A percentile compares a stretch with the other conserved stretches of the same genome.
phyloP scores from a whole-genome alignment of 2,113 vertebrate genomes.

The Catharus fuscescens region DNA sequence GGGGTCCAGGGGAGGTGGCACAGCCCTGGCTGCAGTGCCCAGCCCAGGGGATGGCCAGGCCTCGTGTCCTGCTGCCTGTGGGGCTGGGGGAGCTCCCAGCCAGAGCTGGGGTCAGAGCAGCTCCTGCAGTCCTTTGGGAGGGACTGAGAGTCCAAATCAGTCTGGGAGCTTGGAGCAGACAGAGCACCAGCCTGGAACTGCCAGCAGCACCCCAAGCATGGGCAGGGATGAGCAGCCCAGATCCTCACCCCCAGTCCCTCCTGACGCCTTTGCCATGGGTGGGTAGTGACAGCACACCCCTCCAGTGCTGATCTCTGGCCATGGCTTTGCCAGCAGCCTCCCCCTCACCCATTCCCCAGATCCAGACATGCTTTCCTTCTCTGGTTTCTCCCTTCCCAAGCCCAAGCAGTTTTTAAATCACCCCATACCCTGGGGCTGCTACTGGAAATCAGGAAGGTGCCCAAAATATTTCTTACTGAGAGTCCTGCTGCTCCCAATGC shows the following conservation, averaged over 20 bases:
- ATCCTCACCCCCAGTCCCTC: fast-evolving
- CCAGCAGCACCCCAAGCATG: not conserved
- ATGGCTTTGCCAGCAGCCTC: not conserved
- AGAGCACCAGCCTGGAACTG: not conserved
- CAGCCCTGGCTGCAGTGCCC: not conserved
- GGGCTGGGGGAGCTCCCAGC: not conserved
- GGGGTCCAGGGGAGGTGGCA: not conserved
- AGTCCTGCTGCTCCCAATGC: not conserved
- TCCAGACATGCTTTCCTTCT: not conserved
- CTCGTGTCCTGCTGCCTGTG: not conserved
- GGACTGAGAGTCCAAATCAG: not conserved
- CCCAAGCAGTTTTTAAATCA: not conserved
- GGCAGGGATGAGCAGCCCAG: not conserved
- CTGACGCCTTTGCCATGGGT: not conserved
- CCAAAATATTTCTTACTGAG: not conserved
- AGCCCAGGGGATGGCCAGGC: not conserved
- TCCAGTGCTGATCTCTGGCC: not conserved
- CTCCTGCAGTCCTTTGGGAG: not conserved
- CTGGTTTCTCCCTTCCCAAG: not conserved
- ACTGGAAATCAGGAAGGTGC: not conserved
- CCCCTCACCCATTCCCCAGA: not conserved
- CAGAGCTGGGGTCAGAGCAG: not conserved
- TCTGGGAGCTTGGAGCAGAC: not conserved
- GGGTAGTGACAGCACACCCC: not conserved
- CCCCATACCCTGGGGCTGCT: not conserved